Evolutionary conservation across 92 coral and sea anemone species (phyloP).

Genomic region (Phymanthus crucifer): DNA sequence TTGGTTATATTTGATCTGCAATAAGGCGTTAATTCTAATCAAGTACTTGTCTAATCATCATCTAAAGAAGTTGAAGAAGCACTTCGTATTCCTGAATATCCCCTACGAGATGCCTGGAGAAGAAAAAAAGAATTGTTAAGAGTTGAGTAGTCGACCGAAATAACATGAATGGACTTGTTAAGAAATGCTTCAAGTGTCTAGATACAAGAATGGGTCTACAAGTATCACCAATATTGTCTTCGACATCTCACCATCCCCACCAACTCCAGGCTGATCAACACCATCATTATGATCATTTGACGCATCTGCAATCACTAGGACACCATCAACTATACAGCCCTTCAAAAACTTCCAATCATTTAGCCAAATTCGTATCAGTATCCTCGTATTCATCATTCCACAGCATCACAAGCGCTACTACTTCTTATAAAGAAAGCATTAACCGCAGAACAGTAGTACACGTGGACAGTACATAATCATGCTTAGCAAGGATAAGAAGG

Average conservation of each 20-base stretch:
- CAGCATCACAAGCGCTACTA: too few relatives aligned
- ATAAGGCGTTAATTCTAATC: constrained; percentile 12
- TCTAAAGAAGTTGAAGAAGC: constrained; percentile 42
- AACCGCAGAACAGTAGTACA: too few relatives aligned
- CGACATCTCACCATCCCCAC: background rate
- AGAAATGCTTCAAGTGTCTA: too few relatives aligned
- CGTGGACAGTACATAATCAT: background rate
- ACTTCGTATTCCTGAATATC: constrained; percentile 32
- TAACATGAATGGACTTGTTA: background rate
- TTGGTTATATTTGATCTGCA: constrained; percentile 20
- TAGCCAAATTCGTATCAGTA: too few relatives aligned
- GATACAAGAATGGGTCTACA: background rate
- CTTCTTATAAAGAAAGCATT: too few relatives aligned
- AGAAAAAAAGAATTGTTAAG: background rate
- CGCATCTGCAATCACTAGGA: background rate
- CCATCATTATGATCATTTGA: background rate
- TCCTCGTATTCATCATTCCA: too few relatives aligned
- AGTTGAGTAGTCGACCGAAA: too few relatives aligned
- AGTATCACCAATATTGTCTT: background rate
- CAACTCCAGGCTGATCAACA: background rate
- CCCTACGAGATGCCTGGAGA: constrained; percentile 38
- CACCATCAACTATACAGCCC: background rate
- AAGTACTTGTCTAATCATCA: constrained; percentile 21
- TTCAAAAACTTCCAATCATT: background rate
- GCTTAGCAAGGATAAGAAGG: background rate